Evolutionary conservation across 2,113 vertebrate genomes (phyloP).

Genomic region (Thymallus thymallus): DNA sequence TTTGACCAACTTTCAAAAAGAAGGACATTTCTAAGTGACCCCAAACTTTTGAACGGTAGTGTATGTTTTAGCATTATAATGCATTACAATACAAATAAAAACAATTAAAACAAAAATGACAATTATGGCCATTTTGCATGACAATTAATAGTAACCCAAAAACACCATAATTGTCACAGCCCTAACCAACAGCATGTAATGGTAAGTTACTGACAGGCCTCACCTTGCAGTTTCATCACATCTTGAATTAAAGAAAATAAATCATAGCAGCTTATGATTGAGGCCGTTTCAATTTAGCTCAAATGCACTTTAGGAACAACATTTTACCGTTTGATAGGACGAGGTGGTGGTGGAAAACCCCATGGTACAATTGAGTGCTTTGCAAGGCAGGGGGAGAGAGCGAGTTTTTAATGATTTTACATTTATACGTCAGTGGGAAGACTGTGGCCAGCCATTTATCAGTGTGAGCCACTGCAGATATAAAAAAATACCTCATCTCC

Average conservation of each 20-base stretch:
- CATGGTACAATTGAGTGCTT: background rate
- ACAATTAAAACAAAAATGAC: too few species aligned
- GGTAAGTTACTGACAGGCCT: too few species aligned
- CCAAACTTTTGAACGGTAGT: too few species aligned
- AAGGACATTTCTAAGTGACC: too few species aligned
- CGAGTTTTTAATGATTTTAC: conserved; percentile 25
- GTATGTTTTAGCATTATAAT: background rate
- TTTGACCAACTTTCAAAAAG: too few species aligned
- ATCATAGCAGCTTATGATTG: conserved; percentile 3
- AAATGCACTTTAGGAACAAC: conserved; percentile 13
- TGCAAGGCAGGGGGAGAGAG: background rate
- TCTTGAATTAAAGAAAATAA: conserved; percentile 18
- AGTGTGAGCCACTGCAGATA: background rate
- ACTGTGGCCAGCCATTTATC: conserved; percentile 22
- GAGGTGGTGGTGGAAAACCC: too few species aligned
- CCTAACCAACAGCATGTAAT: too few species aligned
- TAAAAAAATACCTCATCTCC: background rate
- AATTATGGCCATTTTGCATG: too few species aligned
- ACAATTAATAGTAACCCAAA: too few species aligned
- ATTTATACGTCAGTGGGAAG: conserved; percentile 1
- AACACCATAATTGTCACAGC: too few species aligned
- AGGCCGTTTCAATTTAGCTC: background rate
- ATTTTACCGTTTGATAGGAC: conserved; percentile 1
- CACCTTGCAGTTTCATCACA: too few species aligned
- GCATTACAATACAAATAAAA: too few species aligned